Evolutionary conservation across 2,888 invertebrate species (phyloP), one percentile per base, ranked within the genome.

Genomic region (Pristionchus fissidentatus): DNA sequence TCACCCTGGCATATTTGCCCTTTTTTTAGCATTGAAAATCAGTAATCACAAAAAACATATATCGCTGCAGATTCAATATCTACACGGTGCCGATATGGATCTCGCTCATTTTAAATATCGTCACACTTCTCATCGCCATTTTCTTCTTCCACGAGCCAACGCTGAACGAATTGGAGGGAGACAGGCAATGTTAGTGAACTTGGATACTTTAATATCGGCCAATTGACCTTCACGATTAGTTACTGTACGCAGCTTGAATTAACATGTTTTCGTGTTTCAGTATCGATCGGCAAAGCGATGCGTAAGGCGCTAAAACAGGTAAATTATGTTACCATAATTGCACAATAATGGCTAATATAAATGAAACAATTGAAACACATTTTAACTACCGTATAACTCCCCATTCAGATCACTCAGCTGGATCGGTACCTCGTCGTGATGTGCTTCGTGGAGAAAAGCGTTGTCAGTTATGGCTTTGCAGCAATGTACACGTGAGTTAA

Each of bases 11-110:
- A n/a, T n/a, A n/a, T 52, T 32, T 26, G 32, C 29, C 62, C 15
- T 32, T 32, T 26, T 4, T 62, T 62, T 26, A 26, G 32, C 5
- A 62, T 62, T n/a, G n/a, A n/a, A n/a, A n/a, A n/a, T n/a, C n/a
- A 29, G 13, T 3, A 26, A 19, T 70, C 32, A 60, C 8, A 60
- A 32, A 3, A 32, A 32, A 32, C 32, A 35, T 32, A n/a, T 57
- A 46, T 10, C 46, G 15, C 46, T 46, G 15, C 60, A 77, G 75
- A 52, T 77, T 77, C 75, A 77, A 77, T 49, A 77, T 77, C 29
- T 77, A 77, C 75, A 77, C 75, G 0, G 75, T 77, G 32, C 75
- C 75, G 49, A 77, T 77, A 46, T 77, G 75, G 75, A 77, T 77
- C 29, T 77, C 75, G 32, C 75, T 77, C 32, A n/a, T 29, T 15